Base-by-base conservation (phyloP, 2,797 vertebrate genomes). In the Chelidonichthys spinosus region DNA sequence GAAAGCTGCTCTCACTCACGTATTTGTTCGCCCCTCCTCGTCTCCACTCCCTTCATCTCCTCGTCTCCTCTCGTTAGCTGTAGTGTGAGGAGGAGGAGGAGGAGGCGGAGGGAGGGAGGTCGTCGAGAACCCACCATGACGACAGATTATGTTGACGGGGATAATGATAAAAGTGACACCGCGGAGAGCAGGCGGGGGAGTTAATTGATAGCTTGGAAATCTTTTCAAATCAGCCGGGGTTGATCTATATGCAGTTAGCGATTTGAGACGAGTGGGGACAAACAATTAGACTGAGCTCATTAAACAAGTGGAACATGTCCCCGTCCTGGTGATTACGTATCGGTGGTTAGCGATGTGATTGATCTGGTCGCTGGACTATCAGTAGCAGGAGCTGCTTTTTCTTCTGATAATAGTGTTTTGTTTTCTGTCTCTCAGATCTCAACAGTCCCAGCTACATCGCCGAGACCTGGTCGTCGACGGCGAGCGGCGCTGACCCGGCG, bases 401-500 rank as follows among this genome's bases (percentile, higher is more conserved):
- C 37, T 39, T 55, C 13, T 25, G 9, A 50, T 46, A 47, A 39
- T 43, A 10, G 7, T 62, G 13, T 58, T 18, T 66, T 58, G 69
- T 36, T 42, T 42, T 42, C 53, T 44, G 37, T 40, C 3, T 90
- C 3, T 90, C 95, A 91, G 95, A 96, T 95, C 92, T 85, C 2
- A 91, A 87, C 93, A 89, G 18, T 71, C 85, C 77, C 61, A 39
- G 78, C 84, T 86, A 69, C 78, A 76, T 79, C n/a, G 66, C 40
- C 62, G 92, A 87, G 82, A 87, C 83, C 67, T 92, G 92, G 90
- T 86, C 87, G 10, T 73, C 84, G 2, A 80, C 83, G 5, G 82
- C 86, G 2, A 83, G 90, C 7, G 84, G 72, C 33, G 76, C 74
- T 0, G 68, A 89, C 84, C 83, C 71, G 1, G 77, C 49, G 15